Percentiles rank a stretch among this genome's conserved stretches.
phyloP scores from a whole-genome alignment of 2,888 invertebrate genomes.

The Nomada ferruginata region DNA sequence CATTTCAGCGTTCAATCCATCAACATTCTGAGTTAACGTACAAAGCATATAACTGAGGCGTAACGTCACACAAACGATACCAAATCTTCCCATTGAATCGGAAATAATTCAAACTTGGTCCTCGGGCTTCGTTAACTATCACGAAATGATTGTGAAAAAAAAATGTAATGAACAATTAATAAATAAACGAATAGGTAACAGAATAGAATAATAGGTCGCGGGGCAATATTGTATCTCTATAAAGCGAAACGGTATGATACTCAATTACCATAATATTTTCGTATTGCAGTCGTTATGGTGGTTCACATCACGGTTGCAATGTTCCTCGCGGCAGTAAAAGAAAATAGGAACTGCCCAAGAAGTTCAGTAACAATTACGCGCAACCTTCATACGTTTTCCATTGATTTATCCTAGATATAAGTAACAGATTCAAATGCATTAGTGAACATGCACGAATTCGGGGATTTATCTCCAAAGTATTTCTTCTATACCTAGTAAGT shows the following conservation, averaged over 20 bases:
- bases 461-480: conserved; percentile 7
- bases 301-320: conserved; percentile 45
- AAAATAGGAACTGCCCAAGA: conserved; percentile 56
- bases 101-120: conserved; percentile 59
- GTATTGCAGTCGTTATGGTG: conserved; percentile 19
- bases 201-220: conserved; percentile 21
- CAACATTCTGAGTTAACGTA: conserved; percentile 1
- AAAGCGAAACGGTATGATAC: conserved; percentile 36
- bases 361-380: conserved; percentile 39
- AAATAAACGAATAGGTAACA: conserved; percentile 55
- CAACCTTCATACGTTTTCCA: conserved; percentile 31
- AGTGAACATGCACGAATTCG: conserved; percentile 34
- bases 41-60: not conserved
- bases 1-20: not conserved
- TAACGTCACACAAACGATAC: conserved; percentile 17
- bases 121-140: conserved; percentile 41
- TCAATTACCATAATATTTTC: conserved; percentile 28
- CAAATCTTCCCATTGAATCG: conserved; percentile 9
- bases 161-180: conserved; percentile 47
- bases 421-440: conserved; percentile 48
- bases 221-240: conserved; percentile 28
- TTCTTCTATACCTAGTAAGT: not conserved
- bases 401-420: conserved; percentile 27
- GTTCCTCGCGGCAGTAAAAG: conserved; percentile 44
- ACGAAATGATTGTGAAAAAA: conserved; percentile 19